Percentiles rank a stretch among this genome's conserved stretches.
phyloP scores from a whole-genome alignment of 2,113 vertebrate species.

The Pomatorhinus ruficollis region DNA sequence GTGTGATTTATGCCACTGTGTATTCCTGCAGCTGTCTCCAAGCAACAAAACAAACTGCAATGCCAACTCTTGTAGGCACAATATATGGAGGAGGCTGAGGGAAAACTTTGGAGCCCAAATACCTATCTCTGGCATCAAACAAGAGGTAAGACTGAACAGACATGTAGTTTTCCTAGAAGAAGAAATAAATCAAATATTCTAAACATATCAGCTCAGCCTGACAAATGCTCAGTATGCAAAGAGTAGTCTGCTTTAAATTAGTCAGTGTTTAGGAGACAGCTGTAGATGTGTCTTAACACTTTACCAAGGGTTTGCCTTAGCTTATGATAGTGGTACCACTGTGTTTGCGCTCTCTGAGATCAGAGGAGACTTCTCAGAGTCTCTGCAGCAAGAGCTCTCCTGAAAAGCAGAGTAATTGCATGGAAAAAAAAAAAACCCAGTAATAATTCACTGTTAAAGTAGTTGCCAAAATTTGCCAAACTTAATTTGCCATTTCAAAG shows the following conservation, averaged over 20 bases:
- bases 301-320: background rate
- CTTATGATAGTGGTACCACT: background rate
- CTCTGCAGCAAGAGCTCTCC: background rate
- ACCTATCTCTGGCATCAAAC: background rate
- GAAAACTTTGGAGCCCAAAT: background rate
- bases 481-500: conserved; percentile 1
- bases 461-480: background rate
- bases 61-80: background rate
- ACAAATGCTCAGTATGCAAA: background rate
- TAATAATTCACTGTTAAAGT: background rate
- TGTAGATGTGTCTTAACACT: background rate
- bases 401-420: background rate
- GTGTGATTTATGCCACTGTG: conserved; percentile 55
- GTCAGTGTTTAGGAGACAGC: background rate
- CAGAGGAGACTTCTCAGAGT: background rate
- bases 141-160: background rate
- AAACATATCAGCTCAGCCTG: background rate
- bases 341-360: background rate
- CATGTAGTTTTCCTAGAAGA: background rate
- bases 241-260: background rate
- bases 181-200: background rate
- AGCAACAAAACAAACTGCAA: conserved; percentile 54
- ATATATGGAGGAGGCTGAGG: background rate
- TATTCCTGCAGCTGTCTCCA: conserved; percentile 65
- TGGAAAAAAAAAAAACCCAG: background rate